Conservation (phyloP, 2,113 vertebrate genomes). For the Macroglossus sobrinus region DNA sequence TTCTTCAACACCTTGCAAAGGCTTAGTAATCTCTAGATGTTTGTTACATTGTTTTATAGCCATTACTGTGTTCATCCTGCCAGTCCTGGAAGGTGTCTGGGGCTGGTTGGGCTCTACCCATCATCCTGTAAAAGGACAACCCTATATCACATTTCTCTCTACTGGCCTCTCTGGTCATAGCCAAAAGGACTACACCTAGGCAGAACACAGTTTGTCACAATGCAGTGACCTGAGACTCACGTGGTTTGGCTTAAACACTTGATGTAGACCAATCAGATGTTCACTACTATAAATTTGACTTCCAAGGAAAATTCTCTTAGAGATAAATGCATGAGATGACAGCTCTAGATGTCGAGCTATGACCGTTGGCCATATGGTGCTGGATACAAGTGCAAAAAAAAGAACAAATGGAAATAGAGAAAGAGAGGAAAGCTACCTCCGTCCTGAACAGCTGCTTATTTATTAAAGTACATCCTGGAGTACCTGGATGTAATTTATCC, state of each 20-base stretch:
- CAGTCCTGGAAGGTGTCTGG: not conserved
- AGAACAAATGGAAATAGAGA: not conserved
- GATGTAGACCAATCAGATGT: not conserved
- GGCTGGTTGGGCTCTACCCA: not conserved
- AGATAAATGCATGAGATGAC: not conserved
- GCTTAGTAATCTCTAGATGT: not conserved
- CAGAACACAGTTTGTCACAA: not conserved
- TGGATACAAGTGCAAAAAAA: not conserved
- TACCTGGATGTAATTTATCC: not conserved
- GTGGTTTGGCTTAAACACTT: not conserved
- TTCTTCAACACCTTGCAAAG: not conserved
- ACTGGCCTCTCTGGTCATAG: not conserved
- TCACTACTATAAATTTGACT: not conserved
- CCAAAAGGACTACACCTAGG: not conserved
- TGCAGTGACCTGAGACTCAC: not conserved
- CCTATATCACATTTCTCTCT: not conserved
- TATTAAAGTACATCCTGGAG: not conserved
- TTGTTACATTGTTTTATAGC: not conserved
- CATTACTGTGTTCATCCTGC: not conserved
- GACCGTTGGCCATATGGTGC: not conserved
- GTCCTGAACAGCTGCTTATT: not conserved
- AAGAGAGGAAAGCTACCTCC: not conserved
- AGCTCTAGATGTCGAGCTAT: not conserved
- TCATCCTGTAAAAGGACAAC: not conserved
- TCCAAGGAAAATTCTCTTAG: not conserved